A percentile compares a stretch with the other conserved stretches of the same genome.
Evolutionary conservation across 2,113 vertebrate species (phyloP).

Genomic region (Pseudonaja textilis): DNA sequence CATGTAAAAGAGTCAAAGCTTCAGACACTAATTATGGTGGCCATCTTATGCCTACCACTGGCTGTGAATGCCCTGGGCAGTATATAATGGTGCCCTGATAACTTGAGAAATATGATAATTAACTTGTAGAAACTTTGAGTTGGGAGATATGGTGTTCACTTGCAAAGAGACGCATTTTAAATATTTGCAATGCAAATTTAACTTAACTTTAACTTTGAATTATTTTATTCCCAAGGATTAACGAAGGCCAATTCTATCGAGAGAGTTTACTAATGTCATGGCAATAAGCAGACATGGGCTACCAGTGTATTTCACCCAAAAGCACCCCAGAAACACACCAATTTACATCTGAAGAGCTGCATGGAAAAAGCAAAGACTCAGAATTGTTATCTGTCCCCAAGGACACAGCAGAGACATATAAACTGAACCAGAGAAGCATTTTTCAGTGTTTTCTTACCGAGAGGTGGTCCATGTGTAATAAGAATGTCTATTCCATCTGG

Average conservation of each 20-base stretch:
- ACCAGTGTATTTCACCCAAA: background rate
- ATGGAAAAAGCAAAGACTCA: background rate
- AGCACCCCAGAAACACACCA: background rate
- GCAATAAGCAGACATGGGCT: background rate
- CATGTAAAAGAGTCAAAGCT: background rate
- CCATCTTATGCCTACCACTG: background rate
- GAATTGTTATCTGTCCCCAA: background rate
- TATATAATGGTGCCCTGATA: background rate
- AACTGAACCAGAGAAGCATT: constrained; percentile 29
- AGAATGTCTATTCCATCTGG: constrained; percentile 92
- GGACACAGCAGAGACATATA: constrained; percentile 30
- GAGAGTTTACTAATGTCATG: background rate
- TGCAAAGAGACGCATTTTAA: background rate
- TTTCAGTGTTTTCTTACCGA: constrained; percentile 79
- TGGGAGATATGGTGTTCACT: background rate
- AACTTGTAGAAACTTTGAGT: background rate
- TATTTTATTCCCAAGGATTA: background rate
- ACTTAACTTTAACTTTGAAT: background rate
- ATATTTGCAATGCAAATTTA: background rate
- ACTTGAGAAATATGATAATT: background rate
- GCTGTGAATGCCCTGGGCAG: background rate
- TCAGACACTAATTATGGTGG: background rate
- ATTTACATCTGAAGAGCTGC: background rate
- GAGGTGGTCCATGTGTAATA: constrained; percentile 92
- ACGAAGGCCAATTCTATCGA: background rate